These are phyloP conservation scores for Mionectes olivaceus DNA, from an alignment of 2,797 vertebrate species.

Conservation along the genomic window DNA sequence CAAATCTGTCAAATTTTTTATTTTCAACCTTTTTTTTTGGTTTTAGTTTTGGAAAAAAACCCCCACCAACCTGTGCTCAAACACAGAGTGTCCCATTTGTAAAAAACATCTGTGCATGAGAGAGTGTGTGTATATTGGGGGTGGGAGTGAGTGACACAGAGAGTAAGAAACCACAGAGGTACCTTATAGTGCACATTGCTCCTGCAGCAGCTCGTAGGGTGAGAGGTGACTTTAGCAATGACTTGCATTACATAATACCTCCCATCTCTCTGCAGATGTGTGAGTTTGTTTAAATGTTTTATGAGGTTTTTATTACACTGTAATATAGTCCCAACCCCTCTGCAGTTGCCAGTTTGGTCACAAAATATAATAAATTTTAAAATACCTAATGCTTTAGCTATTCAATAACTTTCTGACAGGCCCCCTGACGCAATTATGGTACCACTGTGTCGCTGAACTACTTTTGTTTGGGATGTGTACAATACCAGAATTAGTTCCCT, in stretches of 20 bases:
- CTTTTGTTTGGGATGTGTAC: conserved; percentile 28
- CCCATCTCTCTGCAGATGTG: conserved; percentile 78
- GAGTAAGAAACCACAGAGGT: conserved; percentile 65
- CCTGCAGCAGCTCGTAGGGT: conserved; percentile 53
- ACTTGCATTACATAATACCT: conserved; percentile 77
- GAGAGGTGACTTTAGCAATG: conserved; percentile 74
- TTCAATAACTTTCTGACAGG: conserved; percentile 59
- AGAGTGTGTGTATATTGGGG: not conserved
- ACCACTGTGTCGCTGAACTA: not conserved
- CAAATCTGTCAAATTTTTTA: not conserved
- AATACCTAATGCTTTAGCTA: conserved; percentile 70
- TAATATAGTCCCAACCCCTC: conserved; percentile 60
- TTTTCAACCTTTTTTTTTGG: conserved; percentile 4
- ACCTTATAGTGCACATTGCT: conserved; percentile 52
- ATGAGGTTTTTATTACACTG: conserved; percentile 74
- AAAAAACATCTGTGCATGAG: not conserved
- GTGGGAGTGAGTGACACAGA: conserved; percentile 4
- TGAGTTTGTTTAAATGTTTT: conserved; percentile 77
- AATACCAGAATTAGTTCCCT: conserved; percentile 1
- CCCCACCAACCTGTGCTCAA: not conserved
- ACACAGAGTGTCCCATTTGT: not conserved
- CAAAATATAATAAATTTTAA: conserved; percentile 68
- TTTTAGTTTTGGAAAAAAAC: not conserved
- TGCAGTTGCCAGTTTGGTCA: conserved; percentile 69
- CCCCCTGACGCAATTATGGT: conserved; percentile 6